Conservation (phyloP, 2,113 vertebrate genomes). For the Falcunculus frontatus region DNA sequence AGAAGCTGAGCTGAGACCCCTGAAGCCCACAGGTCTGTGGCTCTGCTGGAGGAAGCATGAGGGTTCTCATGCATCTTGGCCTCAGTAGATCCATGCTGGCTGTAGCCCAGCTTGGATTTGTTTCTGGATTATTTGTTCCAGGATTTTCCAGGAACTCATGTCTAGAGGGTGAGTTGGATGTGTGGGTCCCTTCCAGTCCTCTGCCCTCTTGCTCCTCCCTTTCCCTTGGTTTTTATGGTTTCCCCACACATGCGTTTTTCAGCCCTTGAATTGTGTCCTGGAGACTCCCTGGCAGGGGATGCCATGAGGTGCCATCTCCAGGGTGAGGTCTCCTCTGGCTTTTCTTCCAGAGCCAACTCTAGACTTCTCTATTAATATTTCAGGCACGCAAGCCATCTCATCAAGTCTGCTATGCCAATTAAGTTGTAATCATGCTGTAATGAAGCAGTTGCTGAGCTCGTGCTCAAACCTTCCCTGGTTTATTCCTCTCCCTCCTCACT, state of each 20-base stretch:
- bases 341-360: background rate
- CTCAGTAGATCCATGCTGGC: background rate
- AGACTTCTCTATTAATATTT: background rate
- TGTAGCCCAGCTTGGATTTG: background rate
- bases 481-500: background rate
- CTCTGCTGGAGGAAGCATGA: background rate
- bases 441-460: background rate
- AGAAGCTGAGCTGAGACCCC: background rate
- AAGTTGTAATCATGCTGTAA: background rate
- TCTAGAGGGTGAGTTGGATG: background rate
- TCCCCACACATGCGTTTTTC: background rate
- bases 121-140: background rate
- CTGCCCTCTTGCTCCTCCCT: background rate
- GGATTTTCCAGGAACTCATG: background rate
- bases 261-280: background rate
- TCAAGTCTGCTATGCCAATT: conserved; percentile 23
- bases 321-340: background rate
- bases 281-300: background rate
- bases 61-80: background rate
- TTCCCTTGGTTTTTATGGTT: background rate
- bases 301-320: background rate
- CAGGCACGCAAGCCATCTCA: background rate
- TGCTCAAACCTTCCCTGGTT: background rate
- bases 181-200: background rate
- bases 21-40: background rate